These are phyloP conservation scores for Cromileptes altivelis DNA, from an alignment of 2,113 vertebrate species.

Conservation along the genomic window DNA sequence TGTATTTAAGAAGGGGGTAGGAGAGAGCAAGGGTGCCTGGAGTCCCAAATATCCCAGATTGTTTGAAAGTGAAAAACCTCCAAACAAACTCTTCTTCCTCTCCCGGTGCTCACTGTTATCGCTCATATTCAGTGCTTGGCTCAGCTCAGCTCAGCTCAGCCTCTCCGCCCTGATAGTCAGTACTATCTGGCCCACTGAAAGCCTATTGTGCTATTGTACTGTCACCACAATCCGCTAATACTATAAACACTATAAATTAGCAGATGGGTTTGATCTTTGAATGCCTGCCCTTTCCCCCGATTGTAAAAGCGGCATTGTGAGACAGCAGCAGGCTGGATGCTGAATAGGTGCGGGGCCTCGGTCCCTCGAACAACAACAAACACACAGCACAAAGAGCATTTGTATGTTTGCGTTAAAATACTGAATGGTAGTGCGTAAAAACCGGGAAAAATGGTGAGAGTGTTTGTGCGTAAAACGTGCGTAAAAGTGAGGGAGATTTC, in stretches of 20 bases:
- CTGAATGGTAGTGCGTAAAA: slow-evolving; percentile 20
- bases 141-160: slow-evolving; percentile 2
- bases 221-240: slow-evolving; percentile 41
- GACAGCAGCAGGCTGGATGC: slow-evolving; percentile 27
- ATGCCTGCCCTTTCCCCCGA: slow-evolving; percentile 58
- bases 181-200: slow-evolving; percentile 23
- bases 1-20: slow-evolving; percentile 60
- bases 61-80: slow-evolving; percentile 25
- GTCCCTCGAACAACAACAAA: slow-evolving; percentile 42
- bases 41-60: slow-evolving; percentile 4
- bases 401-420: slow-evolving; percentile 24
- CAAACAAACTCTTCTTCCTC: background rate
- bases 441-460: background rate
- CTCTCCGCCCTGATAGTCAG: slow-evolving; percentile 12
- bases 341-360: slow-evolving; percentile 54
- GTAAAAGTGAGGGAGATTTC: slow-evolving; percentile 1
- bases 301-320: slow-evolving; percentile 65
- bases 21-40: background rate
- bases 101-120: slow-evolving; percentile 1
- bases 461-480: slow-evolving; percentile 32
- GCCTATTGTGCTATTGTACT: slow-evolving; percentile 65
- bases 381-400: slow-evolving; percentile 33
- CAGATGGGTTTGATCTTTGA: slow-evolving; percentile 65
- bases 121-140: slow-evolving; percentile 34
- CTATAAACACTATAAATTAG: slow-evolving; percentile 72